phyloP scores from a whole-genome alignment of 2,113 vertebrate genomes.

The Antidorcas marsupialis region DNA sequence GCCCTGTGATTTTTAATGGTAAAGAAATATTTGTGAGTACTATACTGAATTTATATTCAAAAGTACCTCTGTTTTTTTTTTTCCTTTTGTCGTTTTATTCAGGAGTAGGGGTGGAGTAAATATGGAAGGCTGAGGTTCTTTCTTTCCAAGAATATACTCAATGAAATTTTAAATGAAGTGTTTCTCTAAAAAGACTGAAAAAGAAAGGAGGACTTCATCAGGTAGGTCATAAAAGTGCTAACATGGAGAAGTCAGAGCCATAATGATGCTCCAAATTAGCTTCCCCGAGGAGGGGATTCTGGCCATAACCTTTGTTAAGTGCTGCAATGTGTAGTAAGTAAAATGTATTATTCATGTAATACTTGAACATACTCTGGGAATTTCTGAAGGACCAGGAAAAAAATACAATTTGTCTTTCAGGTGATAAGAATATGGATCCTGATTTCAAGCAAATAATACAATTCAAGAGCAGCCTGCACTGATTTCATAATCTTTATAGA shows the following conservation, averaged over 20 bases:
- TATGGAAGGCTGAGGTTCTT: slow-evolving; percentile 5
- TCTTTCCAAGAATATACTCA: neutral
- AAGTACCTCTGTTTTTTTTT: neutral
- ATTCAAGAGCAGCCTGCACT: slow-evolving; percentile 27
- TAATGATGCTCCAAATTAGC: slow-evolving; percentile 58
- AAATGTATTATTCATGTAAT: slow-evolving; percentile 71
- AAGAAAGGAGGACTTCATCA: slow-evolving; percentile 41
- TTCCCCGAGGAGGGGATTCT: slow-evolving; percentile 52
- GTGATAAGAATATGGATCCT: slow-evolving; percentile 43
- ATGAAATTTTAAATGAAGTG: slow-evolving; percentile 48
- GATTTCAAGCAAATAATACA: slow-evolving; percentile 58
- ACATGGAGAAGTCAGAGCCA: slow-evolving; percentile 33
- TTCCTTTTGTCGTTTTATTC: neutral
- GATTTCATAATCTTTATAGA: slow-evolving; percentile 54
- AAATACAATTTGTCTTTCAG: slow-evolving; percentile 50
- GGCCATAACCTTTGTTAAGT: slow-evolving; percentile 42
- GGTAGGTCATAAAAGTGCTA: slow-evolving; percentile 46
- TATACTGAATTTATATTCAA: slow-evolving; percentile 26
- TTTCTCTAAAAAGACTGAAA: slow-evolving; percentile 33
- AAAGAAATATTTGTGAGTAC: neutral
- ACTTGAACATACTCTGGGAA: slow-evolving; percentile 44
- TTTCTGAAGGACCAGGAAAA: slow-evolving; percentile 50
- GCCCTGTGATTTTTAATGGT: neutral
- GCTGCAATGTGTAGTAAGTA: slow-evolving; percentile 31
- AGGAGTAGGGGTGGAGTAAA: neutral